These are phyloP conservation scores for Caprella mutica DNA, from an alignment of 2,888 invertebrate species.

Conservation along the genomic window DNA sequence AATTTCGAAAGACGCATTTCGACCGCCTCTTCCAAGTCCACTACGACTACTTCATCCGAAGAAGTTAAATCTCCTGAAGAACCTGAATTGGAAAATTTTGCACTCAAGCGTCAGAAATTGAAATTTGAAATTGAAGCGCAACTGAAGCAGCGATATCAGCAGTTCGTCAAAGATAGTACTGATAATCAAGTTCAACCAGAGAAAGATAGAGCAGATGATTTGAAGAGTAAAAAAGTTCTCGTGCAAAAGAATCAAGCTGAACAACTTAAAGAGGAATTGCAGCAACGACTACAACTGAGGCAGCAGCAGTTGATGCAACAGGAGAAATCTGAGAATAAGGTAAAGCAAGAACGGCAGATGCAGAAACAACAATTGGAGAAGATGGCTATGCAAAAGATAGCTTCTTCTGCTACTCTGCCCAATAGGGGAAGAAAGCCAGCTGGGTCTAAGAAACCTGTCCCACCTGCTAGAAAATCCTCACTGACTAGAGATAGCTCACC, in stretches of 20 bases:
- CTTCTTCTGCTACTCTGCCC: not conserved
- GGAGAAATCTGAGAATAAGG: not conserved
- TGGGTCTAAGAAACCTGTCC: not conserved
- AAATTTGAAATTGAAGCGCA: not conserved
- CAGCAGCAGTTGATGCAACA: constrained; percentile 6
- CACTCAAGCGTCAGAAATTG: not conserved
- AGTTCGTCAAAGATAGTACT: no score
- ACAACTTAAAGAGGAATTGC: constrained; percentile 10
- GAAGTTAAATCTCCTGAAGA: no score
- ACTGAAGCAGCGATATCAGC: not conserved
- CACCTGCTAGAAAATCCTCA: not conserved
- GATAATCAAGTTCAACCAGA: not conserved
- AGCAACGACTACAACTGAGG: constrained; percentile 6
- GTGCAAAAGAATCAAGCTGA: constrained; percentile 10
- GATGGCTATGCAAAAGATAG: not conserved
- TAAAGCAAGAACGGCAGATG: not conserved
- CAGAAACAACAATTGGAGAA: not conserved
- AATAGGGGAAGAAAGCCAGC: not conserved
- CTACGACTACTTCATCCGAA: no score
- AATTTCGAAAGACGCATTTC: no score
- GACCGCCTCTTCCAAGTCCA: no score
- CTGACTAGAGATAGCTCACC: not conserved
- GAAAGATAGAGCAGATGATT: not conserved
- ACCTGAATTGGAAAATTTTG: no score
- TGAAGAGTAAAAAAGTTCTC: constrained; percentile 25